Percentiles rank a stretch among this genome's conserved stretches.
These are phyloP conservation scores for Lycodopsis pacificus DNA, from an alignment of 2,797 vertebrate genomes.

Conservation along the genomic window DNA sequence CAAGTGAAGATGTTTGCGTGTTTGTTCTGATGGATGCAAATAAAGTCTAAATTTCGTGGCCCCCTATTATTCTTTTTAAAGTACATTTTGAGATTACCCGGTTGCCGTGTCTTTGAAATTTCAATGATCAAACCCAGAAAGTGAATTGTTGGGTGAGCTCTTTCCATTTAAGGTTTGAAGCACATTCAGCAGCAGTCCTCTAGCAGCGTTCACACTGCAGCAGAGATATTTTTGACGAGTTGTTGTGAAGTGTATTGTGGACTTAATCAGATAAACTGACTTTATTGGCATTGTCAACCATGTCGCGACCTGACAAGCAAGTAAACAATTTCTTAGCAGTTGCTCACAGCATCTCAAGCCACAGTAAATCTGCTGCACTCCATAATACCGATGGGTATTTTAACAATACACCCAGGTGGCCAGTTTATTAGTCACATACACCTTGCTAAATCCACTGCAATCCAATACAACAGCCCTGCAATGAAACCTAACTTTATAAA, in stretches of 20 bases:
- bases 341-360: constrained; percentile 22
- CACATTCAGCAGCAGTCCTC: constrained; percentile 1
- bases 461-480: constrained; percentile 17
- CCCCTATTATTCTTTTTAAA: constrained; percentile 12
- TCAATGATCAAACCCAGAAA: constrained; percentile 9
- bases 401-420: constrained; percentile 12
- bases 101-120: not conserved
- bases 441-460: constrained; percentile 19
- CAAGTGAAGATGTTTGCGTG: not conserved
- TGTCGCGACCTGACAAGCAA: constrained; percentile 14
- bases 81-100: not conserved
- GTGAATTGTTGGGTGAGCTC: constrained; percentile 7
- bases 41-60: not conserved
- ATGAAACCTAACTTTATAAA: constrained; percentile 41
- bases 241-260: constrained; percentile 9
- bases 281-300: constrained; percentile 15
- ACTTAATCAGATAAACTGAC: constrained; percentile 34
- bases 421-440: constrained; percentile 16
- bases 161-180: constrained; percentile 2
- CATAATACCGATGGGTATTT: constrained; percentile 19
- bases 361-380: constrained; percentile 9
- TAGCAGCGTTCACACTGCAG: not conserved
- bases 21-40: not conserved
- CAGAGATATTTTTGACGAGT: constrained; percentile 3
- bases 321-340: constrained; percentile 13